These are phyloP conservation scores for Felis chaus DNA, from an alignment of 2,113 vertebrate genomes.

Conservation along the genomic window DNA sequence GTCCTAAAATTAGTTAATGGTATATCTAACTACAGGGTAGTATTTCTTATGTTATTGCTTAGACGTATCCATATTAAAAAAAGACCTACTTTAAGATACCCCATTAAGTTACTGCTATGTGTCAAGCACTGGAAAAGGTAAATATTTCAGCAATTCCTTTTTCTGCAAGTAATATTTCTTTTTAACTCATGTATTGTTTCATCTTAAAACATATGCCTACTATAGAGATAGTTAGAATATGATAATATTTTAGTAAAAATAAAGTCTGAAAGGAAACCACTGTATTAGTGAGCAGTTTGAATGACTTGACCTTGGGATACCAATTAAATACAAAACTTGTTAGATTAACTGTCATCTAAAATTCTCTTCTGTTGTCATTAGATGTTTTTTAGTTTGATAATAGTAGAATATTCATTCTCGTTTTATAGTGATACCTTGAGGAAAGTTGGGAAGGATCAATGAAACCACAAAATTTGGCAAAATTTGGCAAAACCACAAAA, in stretches of 20 bases:
- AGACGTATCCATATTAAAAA: neutral
- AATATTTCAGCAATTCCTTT: neutral
- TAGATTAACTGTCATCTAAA: neutral
- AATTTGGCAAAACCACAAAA: too few relatives aligned
- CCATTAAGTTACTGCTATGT: neutral
- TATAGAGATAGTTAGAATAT: neutral
- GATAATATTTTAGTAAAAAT: neutral
- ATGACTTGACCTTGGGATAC: neutral
- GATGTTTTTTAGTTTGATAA: neutral
- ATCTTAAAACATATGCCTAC: neutral
- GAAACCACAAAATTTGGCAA: slow-evolving; percentile 33
- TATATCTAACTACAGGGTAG: neutral
- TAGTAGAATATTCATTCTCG: slow-evolving; percentile 17
- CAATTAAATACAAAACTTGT: slow-evolving; percentile 11
- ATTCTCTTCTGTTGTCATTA: neutral
- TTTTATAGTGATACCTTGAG: neutral
- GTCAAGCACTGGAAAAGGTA: neutral
- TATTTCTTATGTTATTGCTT: neutral
- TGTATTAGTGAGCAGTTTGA: neutral
- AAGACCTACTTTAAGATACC: neutral
- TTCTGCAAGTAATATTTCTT: neutral
- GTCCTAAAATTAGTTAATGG: neutral
- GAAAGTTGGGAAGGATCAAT: slow-evolving; percentile 23
- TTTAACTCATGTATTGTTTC: neutral
- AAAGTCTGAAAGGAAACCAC: neutral